Evolutionary conservation across 2,888 invertebrate genomes (phyloP), one percentile per base, ranked within the genome.

Genomic region (Apamea monoglypha): DNA sequence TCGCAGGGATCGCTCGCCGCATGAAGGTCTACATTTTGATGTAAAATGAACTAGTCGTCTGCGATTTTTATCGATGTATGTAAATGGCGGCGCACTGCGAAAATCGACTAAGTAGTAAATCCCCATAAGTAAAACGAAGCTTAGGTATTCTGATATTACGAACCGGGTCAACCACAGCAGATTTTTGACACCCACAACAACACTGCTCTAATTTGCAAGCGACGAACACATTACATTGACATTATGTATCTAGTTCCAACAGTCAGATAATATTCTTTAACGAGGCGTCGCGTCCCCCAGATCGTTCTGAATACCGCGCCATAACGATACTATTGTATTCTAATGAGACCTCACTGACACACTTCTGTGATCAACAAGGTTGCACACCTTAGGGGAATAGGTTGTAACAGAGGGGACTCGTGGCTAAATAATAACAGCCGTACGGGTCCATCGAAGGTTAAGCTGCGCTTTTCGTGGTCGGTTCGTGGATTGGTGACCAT

Each of bases 311-410:
- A 64, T 78, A 72, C 67, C 47, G 50, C 40, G n/a, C 71, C 36
- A 16, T 73, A 85, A 75, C 74, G 76, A 63, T 12, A n/a, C 79
- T 25, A 88, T 88, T 89, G 89, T 88, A 85, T 89, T 82, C 25
- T 73, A 89, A 89, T 83, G 78, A 77, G 88, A 50, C 40, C 59
- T 66, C 7, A 14, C 25, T 81, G 81, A 69, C 88, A 81, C 50
- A 79, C 78, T 84, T 82, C 66, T 71, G 50, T 36, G 67, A 69
- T 61, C 5, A 32, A 29, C 76, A 82, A 84, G 84, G 86, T 66
- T 36, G 12, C 8, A 29, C 44, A 75, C 74, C 64, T 56, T 61
- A 67, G 36, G 74, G 84, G 66, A 32, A 56, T 74, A 29, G 68
- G 1, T 44, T 56, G 59, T 61, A n/a, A n/a, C 40, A 47, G 10